Evolutionary conservation across 2,113 vertebrate genomes (phyloP).

Genomic region (Leptobrachium leishanense): DNA sequence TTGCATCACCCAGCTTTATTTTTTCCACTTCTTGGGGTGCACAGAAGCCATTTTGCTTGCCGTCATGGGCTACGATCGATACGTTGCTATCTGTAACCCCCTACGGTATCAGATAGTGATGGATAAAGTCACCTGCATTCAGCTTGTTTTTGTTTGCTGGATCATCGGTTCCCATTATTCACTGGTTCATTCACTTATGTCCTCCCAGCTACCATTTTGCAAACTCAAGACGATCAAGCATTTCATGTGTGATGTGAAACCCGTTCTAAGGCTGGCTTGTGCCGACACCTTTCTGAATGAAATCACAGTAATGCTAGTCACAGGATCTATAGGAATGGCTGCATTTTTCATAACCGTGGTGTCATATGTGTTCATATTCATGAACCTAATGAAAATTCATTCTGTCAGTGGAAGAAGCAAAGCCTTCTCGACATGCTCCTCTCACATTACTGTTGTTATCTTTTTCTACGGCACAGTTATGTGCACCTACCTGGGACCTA

Average conservation of each 20-base stretch:
- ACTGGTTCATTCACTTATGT: conserved; percentile 51
- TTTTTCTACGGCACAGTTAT: conserved; percentile 40
- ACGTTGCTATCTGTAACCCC: conserved; percentile 56
- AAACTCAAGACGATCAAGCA: conserved; percentile 54
- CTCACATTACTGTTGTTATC: conserved; percentile 20
- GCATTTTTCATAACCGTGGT: too few species aligned
- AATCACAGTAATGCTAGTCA: too few species aligned
- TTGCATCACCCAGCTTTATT: conserved; percentile 11
- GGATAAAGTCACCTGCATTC: conserved; percentile 44
- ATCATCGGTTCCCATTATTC: conserved; percentile 50
- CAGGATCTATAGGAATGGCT: too few species aligned
- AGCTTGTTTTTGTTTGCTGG: conserved; percentile 48
- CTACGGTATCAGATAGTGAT: conserved; percentile 52
- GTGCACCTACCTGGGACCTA: conserved; percentile 43
- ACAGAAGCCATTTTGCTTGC: conserved; percentile 7
- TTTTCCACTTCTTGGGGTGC: background rate
- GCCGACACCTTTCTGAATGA: too few species aligned
- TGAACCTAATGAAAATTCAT: background rate
- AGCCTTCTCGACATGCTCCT: conserved; percentile 34
- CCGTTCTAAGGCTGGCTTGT: conserved; percentile 47
- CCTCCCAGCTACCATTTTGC: conserved; percentile 56
- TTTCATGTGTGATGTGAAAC: conserved; percentile 57
- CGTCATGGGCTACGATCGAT: conserved; percentile 57
- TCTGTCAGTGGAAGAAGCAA: background rate
- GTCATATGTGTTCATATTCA: too few species aligned